These are phyloP conservation scores for Dysmachus trigonus DNA, from an alignment of 2,888 invertebrate species.

Conservation along the genomic window DNA sequence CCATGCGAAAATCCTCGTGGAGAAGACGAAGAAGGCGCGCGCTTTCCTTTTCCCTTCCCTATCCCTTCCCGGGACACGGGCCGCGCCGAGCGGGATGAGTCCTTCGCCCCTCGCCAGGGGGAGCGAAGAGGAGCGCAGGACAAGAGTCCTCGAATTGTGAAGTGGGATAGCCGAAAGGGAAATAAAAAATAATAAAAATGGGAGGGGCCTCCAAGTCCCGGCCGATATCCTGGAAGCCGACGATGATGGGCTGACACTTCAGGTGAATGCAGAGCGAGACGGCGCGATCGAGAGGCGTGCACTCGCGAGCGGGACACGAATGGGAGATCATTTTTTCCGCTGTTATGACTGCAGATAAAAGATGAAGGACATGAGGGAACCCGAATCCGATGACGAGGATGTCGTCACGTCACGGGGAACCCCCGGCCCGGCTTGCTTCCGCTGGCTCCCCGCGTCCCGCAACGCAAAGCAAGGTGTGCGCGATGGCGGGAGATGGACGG, in stretches of 20 bases:
- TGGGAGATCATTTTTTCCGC: constrained; percentile 44
- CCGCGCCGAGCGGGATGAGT: too few species aligned
- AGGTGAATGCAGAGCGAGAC: constrained; percentile 12
- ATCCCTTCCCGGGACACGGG: not conserved
- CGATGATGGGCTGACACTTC: constrained; percentile 12
- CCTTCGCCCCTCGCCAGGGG: too few species aligned
- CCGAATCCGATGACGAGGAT: not conserved
- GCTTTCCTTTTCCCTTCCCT: not conserved
- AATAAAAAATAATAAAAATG: constrained; percentile 45
- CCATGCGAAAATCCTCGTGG: not conserved
- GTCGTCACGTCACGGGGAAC: not conserved
- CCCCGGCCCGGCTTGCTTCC: not conserved
- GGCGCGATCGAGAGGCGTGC: not conserved
- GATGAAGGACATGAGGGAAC: not conserved
- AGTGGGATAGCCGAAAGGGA: constrained; percentile 28
- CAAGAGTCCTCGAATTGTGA: constrained; percentile 20
- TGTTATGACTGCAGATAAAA: constrained; percentile 45
- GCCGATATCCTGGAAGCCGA: not conserved
- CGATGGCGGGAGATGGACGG: not conserved
- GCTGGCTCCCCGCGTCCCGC: not conserved
- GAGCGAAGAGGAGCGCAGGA: constrained; percentile 29
- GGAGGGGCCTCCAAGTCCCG: constrained; percentile 44
- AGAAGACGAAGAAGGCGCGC: constrained; percentile 9
- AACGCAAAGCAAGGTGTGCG: not conserved
- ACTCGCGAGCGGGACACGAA: not conserved